Conservation (phyloP, 2,797 vertebrate genomes). For the Bovichtus variegatus region DNA sequence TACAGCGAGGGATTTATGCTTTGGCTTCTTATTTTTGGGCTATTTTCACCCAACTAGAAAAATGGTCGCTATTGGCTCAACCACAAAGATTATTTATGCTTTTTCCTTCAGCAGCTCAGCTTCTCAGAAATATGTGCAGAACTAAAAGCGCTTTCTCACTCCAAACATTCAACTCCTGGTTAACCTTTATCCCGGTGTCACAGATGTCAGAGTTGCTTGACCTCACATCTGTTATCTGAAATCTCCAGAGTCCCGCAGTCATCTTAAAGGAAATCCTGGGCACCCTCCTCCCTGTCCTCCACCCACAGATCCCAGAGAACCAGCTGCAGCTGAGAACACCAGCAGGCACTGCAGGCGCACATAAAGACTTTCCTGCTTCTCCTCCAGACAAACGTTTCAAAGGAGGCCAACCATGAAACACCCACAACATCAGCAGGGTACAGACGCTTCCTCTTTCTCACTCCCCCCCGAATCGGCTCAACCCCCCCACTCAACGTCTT, state of each 20-base stretch:
- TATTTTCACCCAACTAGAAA: not conserved
- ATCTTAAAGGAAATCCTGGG: conserved; percentile 58
- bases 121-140: not conserved
- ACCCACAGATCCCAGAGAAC: conserved; percentile 21
- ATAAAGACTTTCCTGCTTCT: conserved; percentile 53
- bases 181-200: conserved; percentile 1
- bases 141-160: not conserved
- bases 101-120: not conserved
- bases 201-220: conserved; percentile 43
- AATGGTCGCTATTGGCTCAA: not conserved
- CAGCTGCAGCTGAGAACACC: conserved; percentile 45
- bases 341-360: conserved; percentile 6
- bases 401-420: conserved; percentile 65
- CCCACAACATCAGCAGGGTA: conserved; percentile 30
- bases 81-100: not conserved
- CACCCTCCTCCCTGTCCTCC: conserved; percentile 28
- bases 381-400: conserved; percentile 40
- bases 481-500: conserved; percentile 28
- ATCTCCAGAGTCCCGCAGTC: conserved; percentile 16
- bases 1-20: not conserved
- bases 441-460: conserved; percentile 51
- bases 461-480: not conserved
- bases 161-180: conserved; percentile 16
- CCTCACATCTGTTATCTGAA: conserved; percentile 39
- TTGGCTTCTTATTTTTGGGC: not conserved